Percentiles rank a stretch among this genome's conserved stretches.
These are phyloP conservation scores for Rhodophaea formosa DNA, from an alignment of 2,888 invertebrate genomes.

Conservation along the genomic window DNA sequence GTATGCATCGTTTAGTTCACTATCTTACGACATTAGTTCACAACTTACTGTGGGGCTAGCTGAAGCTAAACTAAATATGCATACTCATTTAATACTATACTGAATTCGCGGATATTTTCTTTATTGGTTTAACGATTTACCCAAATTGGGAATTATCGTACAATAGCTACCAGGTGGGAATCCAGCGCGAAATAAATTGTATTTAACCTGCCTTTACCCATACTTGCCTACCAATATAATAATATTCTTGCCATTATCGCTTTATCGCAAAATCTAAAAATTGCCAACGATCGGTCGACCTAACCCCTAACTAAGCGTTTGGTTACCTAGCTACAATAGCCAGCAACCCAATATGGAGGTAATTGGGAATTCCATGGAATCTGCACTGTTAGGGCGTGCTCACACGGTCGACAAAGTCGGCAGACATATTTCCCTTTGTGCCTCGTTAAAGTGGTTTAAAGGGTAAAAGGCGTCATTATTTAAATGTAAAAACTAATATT, in stretches of 20 bases:
- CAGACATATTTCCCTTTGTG: conserved; percentile 11
- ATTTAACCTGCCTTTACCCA: not conserved
- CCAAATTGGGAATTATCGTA: conserved; percentile 1
- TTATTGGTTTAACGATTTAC: not conserved
- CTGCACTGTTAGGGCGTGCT: conserved; percentile 16
- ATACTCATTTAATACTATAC: too few species aligned
- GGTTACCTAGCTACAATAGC: conserved; percentile 46
- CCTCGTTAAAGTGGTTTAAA: conserved; percentile 12
- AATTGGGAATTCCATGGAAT: conserved; percentile 48
- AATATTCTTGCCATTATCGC: conserved; percentile 5
- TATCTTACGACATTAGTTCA: too few species aligned
- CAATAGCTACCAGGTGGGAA: not conserved
- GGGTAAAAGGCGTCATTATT: conserved; percentile 11
- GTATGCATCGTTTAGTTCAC: too few species aligned
- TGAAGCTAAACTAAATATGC: too few species aligned
- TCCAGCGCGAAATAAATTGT: not conserved
- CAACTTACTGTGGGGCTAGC: too few species aligned
- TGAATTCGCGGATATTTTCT: too few species aligned
- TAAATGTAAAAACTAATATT: not conserved
- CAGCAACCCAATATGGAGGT: conserved; percentile 60
- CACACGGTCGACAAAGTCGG: conserved; percentile 16
- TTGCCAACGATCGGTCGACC: conserved; percentile 20
- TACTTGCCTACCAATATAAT: not conserved
- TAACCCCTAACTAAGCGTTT: conserved; percentile 32
- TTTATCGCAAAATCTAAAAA: conserved; percentile 11